Evolutionary conservation across 2,113 vertebrate genomes (phyloP), one percentile per base, ranked within the genome.

Genomic region (Dolichotis patagonum): DNA sequence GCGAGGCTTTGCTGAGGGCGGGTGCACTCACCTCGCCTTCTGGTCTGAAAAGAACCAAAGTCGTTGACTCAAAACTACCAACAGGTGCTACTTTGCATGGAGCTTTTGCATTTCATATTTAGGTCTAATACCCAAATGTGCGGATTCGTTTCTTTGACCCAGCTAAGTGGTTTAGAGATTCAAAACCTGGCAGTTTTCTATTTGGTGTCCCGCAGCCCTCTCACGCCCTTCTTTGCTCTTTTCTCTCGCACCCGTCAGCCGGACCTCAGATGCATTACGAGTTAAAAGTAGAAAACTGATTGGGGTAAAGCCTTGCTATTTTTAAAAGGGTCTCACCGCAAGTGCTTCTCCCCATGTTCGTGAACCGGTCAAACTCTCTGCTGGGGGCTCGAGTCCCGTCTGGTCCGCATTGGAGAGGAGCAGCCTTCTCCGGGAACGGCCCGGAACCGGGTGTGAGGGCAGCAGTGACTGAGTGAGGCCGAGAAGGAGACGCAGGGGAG

Each of bases 61-160:
- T 41, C 81, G 58, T 95, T 67, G 54, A 60, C 95, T 97, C 90
- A 28, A 82, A 97, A 96, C 97, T 93, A 97, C 89, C 86, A 87
- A 56, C 95, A 97, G 73, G 96, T 97, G 97, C 60, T 71, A 28
- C 96, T 97, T 97, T 97, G 88, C 96, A 85, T 92, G 56, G 28
- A 60, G 78, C 46, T 77, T 97, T 97, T 96, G 88, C 90, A 92
- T 97, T 90, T 92, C 41, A 13, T 95, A 77, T 90, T 88, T 85
- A 90, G 58, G 69, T 82, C 94, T 89, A 75, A 85, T 95, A 88
- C 63, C 75, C 90, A 85, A 90, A 89, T 73, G 54, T 65, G 58
- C 19, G 92, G 12, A 67, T 89, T 95, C 35, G 88, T 87, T 93
- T 67, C 83, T 88, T 96, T 58, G 87, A 81, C 90, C 81, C 69